Evolutionary conservation across 2,113 vertebrate species (phyloP).

Genomic region (Oreocharis arfaki): DNA sequence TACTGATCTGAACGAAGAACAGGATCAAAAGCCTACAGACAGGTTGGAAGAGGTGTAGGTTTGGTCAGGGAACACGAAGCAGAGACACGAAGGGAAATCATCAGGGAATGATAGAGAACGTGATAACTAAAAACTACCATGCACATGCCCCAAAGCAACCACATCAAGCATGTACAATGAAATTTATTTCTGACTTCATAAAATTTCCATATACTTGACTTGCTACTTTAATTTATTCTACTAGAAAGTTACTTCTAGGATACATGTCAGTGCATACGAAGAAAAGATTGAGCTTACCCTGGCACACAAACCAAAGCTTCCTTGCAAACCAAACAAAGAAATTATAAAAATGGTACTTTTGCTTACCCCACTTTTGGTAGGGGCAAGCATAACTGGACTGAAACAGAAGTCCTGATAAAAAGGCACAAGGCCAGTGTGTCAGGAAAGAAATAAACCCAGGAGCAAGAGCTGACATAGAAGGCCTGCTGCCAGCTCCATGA

Average conservation of each 20-base stretch:
- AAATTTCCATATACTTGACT: neutral
- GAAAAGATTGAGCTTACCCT: neutral
- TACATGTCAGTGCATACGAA: accelerated
- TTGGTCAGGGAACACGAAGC: neutral
- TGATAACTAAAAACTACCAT: neutral
- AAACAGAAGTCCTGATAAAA: neutral
- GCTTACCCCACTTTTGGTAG: neutral
- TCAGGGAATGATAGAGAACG: neutral
- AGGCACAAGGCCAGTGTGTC: neutral
- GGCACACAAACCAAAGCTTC: neutral
- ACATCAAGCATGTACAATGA: neutral
- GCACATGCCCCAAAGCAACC: neutral
- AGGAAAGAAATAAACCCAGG: neutral
- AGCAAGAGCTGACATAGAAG: neutral
- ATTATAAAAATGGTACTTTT: neutral
- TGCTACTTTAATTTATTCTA: neutral
- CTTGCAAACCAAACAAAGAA: neutral
- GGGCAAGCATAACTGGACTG: neutral
- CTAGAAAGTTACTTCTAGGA: neutral
- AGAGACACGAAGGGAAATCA: neutral
- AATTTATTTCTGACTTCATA: neutral
- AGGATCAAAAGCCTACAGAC: neutral
- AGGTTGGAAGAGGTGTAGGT: neutral
- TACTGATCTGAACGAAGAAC: neutral
- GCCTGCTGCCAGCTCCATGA: neutral